phyloP scores from a whole-genome alignment of 1,140 invertebrate species.

The Mesaphorura yosii region DNA sequence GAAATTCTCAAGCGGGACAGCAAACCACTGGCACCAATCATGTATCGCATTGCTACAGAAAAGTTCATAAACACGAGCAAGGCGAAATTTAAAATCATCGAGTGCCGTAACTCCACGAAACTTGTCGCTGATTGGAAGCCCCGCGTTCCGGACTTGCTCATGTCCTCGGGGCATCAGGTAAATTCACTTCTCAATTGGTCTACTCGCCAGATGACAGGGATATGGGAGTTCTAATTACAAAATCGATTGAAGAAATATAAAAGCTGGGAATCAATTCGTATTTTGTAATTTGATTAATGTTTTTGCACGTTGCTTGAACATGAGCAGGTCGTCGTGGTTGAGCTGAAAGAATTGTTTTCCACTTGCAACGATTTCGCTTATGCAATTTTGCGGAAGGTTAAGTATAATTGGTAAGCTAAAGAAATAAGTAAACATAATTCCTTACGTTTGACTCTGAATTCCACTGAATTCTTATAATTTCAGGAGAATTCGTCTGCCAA shows the following conservation, averaged over 20 bases:
- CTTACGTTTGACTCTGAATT: no score
- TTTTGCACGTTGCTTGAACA: not conserved
- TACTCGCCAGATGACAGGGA: no score
- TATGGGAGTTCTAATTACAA: no score
- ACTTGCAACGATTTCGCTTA: slow-evolving; percentile 22
- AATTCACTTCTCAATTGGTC: no score
- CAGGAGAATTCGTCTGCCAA: slow-evolving; percentile 19
- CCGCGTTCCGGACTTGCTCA: slow-evolving; percentile 17
- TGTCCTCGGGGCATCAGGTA: slow-evolving; percentile 18
- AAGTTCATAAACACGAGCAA: slow-evolving; percentile 13
- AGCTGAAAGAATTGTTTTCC: slow-evolving; percentile 17
- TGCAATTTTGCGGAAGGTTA: slow-evolving; percentile 18
- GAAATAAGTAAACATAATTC: no score
- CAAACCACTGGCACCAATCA: slow-evolving; percentile 9
- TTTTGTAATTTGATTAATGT: no score
- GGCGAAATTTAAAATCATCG: slow-evolving; percentile 23
- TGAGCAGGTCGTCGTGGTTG: slow-evolving; percentile 21
- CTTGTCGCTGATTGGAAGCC: slow-evolving; percentile 24
- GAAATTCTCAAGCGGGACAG: slow-evolving; percentile 8
- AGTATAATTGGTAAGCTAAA: slow-evolving; percentile 16
- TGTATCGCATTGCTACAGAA: slow-evolving; percentile 22
- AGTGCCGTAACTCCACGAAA: slow-evolving; percentile 20
- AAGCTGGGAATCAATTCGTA: no score
- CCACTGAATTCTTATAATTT: not conserved
- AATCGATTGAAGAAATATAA: no score